phyloP scores from a whole-genome alignment of 2,113 vertebrate genomes.

The Psophia crepitans region DNA sequence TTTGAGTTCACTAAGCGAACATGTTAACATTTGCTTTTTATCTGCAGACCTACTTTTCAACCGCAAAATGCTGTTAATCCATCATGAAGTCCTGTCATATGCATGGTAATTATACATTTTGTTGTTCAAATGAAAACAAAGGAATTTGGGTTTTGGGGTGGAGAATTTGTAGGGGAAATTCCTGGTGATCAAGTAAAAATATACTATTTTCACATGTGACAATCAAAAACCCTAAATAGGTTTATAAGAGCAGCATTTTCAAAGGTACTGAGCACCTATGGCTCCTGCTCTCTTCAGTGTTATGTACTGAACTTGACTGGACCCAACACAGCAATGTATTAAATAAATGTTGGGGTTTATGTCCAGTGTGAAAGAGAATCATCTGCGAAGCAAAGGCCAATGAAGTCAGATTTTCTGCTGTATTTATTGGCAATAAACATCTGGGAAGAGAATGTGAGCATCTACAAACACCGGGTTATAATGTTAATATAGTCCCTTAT shows the following conservation, averaged over 20 bases:
- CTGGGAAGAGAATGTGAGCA: conserved; percentile 19
- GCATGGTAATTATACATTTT: not conserved
- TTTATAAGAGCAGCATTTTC: not conserved
- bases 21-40: conserved; percentile 42
- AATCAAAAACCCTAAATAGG: not conserved
- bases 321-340: not conserved
- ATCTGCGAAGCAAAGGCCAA: conserved; percentile 11
- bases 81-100: conserved; percentile 14
- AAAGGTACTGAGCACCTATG: not conserved
- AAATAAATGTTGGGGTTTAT: not conserved
- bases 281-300: not conserved
- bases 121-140: not conserved
- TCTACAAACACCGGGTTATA: conserved; percentile 12
- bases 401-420: conserved; percentile 27
- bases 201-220: not conserved
- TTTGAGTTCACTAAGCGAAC: conserved; percentile 28
- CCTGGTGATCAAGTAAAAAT: not conserved
- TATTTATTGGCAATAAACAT: not conserved
- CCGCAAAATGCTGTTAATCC: conserved; percentile 62
- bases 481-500: conserved; percentile 37
- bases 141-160: not conserved
- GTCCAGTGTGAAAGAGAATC: not conserved
- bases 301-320: not conserved
- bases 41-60: conserved; percentile 22
- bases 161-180: not conserved